Base-by-base conservation (phyloP, 2,888 invertebrate genomes). In the Eubasilissa splendida region DNA sequence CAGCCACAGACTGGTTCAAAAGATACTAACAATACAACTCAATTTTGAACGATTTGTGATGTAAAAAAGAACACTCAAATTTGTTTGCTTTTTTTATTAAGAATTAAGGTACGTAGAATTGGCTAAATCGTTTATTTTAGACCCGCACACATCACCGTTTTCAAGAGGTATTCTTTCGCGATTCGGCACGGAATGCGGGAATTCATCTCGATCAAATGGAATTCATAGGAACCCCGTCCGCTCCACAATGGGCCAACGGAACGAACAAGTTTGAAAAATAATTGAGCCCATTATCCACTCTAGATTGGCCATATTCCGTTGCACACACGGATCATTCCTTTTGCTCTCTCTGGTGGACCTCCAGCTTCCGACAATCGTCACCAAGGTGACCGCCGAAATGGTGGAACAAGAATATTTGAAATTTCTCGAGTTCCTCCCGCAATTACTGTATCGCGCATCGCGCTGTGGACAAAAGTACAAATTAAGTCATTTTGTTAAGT, bases 381-480 rank as follows among this genome's bases (percentile, higher is more conserved):
- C 42, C 31, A 10, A 31, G 33, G 66, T 63, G 63, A 42, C 68
- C 54, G 71, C 71, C 71, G 71, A 71, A 71, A 54, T 71, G 71
- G 31, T 53, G 53, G 53, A 22, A 71, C 74, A 14, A 12, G 74
- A 74, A 74, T 74, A 74, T 58, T 74, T 74, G 74, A 74, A 74
- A 74, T 50, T 58, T 58, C 59, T 74, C 59, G n/a, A 63, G 22
- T 58, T 59, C 59, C 58, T 59, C 52, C 58, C 42, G 58, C 59
- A 59, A 74, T 74, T 33, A 74, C 33, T 4, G 4, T n/a, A 50
- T n/a, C 14, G 50, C 68, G 50, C 42, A 50, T 52, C 33, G 68
- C 33, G 50, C 10, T 58, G 4, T 58, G 42, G 4, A 7, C 42
- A 42, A 42, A 42, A 42, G 42, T 42, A 7, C 42, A 7, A 42